Base-by-base conservation (phyloP, 2,888 invertebrate species). In the Mesorhabditis belari region DNA sequence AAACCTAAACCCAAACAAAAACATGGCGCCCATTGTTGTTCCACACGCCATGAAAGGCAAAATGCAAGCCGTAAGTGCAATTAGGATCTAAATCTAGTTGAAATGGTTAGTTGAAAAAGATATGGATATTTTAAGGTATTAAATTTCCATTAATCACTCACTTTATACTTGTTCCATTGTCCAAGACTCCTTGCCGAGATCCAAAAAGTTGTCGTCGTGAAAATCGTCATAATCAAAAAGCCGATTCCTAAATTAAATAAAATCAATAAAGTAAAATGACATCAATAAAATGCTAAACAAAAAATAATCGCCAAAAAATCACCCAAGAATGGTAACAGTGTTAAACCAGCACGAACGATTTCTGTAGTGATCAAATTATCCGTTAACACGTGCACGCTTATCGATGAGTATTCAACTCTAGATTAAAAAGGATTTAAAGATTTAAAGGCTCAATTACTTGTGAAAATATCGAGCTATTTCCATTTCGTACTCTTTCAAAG, bases 1-100 rank as follows among this genome's bases (percentile, higher is more conserved):
- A 17, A 71, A 74, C 25, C 74, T 60, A 57, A 77, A 73, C 12
- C 79, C 79, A 12, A 62, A 29, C 53, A 67, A 71, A 54, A 79
- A 77, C 73, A 79, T 74, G 44, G 63, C 60, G 23, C 74, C 76
- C n/a, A 75, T 55, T 50, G 67, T 65, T 3, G 64, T 62, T 5
- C 70, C 79, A 54, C 75, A 75, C 0, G 79, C 76, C 79, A 79
- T 79, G 61, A 79, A 79, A 23, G 79, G 79, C 50, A 69, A 68
- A 4, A 75, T 70, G 50, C 77, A 76, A 5, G 76, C 78, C 63
- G 71, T 70, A 3, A 79, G 53, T 5, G 79, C 79, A 3, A 79
- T 63, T 5, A 75, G 58, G 3, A 77, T 50, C 77, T 77, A 61
- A 35, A 69, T 17, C 9, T 51, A 1, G 51, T n/a, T n/a, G n/a